phyloP scores from a whole-genome alignment of 1,140 invertebrate genomes.

The Panagrolaimus sp. region DNA sequence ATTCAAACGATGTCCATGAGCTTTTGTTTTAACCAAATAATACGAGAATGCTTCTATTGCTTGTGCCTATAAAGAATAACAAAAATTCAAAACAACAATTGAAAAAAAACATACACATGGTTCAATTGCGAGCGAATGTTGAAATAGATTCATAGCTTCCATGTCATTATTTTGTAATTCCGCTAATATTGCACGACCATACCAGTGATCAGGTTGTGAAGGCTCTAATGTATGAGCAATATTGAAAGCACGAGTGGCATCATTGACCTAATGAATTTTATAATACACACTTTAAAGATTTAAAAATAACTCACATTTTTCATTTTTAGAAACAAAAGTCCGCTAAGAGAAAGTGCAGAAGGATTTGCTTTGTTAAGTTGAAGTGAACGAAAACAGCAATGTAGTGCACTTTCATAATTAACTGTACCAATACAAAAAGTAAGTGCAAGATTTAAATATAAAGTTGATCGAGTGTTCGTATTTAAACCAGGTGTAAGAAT shows the following conservation, averaged over 20 bases:
- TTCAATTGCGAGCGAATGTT: not conserved
- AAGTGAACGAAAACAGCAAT: not conserved
- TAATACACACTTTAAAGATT: not conserved
- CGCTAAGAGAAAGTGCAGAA: not conserved
- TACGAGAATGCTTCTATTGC: not conserved
- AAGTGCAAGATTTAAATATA: not conserved
- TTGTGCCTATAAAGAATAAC: not conserved
- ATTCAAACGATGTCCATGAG: too few relatives aligned
- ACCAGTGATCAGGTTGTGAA: not conserved
- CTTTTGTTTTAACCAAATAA: not conserved
- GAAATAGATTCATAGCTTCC: not conserved
- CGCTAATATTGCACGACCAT: not conserved
- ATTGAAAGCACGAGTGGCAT: not conserved
- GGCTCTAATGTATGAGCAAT: not conserved
- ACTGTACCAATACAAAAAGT: not conserved
- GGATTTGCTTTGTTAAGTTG: conserved; percentile 1
- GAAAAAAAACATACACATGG: not conserved
- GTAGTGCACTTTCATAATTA: not conserved
- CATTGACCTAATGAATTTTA: not conserved
- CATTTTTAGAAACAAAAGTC: not conserved
- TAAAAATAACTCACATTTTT: not conserved
- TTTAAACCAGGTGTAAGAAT: not conserved
- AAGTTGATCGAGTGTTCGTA: not conserved
- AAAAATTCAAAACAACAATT: not conserved
- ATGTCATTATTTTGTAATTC: not conserved